Percentiles rank a stretch among this genome's conserved stretches.
Evolutionary conservation across 2,113 vertebrate genomes (phyloP).

Genomic region (Pterocles orientalis): DNA sequence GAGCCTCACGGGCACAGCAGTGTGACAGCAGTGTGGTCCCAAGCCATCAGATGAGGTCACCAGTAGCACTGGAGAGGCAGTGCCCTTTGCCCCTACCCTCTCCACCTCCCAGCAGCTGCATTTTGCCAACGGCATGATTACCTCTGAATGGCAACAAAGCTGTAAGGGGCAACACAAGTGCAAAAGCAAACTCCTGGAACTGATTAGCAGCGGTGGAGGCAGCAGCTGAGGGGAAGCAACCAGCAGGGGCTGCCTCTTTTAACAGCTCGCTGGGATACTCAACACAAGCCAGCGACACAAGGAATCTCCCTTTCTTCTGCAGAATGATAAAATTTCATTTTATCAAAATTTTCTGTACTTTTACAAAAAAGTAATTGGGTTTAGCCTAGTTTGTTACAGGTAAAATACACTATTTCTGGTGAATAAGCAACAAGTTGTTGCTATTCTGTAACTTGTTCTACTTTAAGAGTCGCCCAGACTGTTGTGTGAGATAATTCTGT

Average conservation of each 20-base stretch:
- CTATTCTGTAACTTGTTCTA: not conserved
- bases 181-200: not conserved
- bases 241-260: not conserved
- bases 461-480: not conserved
- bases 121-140: not conserved
- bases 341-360: not conserved
- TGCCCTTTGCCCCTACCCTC: not conserved
- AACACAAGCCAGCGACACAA: not conserved
- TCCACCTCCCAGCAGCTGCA: not conserved
- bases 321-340: not conserved
- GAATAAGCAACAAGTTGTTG: not conserved
- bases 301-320: not conserved
- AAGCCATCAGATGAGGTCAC: not conserved
- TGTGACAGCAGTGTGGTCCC: not conserved
- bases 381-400: not conserved
- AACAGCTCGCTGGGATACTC: not conserved
- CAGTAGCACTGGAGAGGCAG: rapidly evolving
- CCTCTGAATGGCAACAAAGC: not conserved
- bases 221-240: not conserved
- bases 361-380: not conserved
- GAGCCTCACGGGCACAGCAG: rapidly evolving
- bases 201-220: not conserved
- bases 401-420: not conserved
- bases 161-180: not conserved
- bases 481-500: not conserved